phyloP scores from a whole-genome alignment of 1,140 invertebrate species.

The Drosophila obscura region DNA sequence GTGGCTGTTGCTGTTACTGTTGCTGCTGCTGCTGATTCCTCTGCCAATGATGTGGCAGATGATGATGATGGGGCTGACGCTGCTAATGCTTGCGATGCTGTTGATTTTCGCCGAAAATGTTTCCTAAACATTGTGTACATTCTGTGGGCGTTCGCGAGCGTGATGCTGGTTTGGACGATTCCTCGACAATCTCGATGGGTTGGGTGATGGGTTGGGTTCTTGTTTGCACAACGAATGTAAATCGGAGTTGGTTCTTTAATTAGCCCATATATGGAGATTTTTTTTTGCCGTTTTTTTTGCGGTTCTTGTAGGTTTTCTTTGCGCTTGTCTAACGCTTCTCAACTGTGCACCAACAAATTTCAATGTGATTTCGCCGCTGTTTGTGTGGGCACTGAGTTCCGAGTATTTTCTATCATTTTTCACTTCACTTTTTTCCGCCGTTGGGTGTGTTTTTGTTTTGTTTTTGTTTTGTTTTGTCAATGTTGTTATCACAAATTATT shows the following conservation, averaged over 20 bases:
- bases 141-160: slow-evolving; percentile 59
- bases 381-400: slow-evolving; percentile 12
- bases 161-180: slow-evolving; percentile 44
- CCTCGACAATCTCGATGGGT: slow-evolving; percentile 36
- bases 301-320: slow-evolving; percentile 2
- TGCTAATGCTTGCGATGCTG: slow-evolving; percentile 41
- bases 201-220: slow-evolving; percentile 18
- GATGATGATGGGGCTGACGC: slow-evolving; percentile 17
- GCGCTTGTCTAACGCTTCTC: slow-evolving; percentile 23
- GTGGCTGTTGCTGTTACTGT: slow-evolving; percentile 17
- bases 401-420: slow-evolving; percentile 37
- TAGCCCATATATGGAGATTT: slow-evolving; percentile 66
- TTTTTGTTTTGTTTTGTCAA: slow-evolving; percentile 47
- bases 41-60: slow-evolving; percentile 7
- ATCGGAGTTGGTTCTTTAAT: slow-evolving; percentile 54
- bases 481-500: slow-evolving; percentile 66
- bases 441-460: slow-evolving; percentile 29
- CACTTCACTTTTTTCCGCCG: slow-evolving; percentile 12
- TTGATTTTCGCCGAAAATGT: slow-evolving; percentile 83
- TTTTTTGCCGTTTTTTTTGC: slow-evolving; percentile 17
- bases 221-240: slow-evolving; percentile 51
- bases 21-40: slow-evolving; percentile 1
- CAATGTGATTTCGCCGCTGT: slow-evolving; percentile 30
- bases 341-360: slow-evolving; percentile 11
- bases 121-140: slow-evolving; percentile 84